phyloP scores from a whole-genome alignment of 2,888 invertebrate genomes.

The Unio pictorum region DNA sequence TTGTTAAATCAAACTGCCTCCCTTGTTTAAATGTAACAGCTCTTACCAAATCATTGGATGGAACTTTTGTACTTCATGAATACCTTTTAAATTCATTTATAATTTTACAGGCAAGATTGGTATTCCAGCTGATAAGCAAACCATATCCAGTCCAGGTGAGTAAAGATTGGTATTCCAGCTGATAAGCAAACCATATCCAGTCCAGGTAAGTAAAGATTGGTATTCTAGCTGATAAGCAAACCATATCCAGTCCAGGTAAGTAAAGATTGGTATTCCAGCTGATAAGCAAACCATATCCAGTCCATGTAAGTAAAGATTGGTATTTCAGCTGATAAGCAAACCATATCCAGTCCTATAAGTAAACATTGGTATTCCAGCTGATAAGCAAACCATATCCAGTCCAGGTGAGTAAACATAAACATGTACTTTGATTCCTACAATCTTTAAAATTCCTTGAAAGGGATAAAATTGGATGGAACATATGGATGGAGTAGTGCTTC shows the following conservation, averaged over 20 bases:
- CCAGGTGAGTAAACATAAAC: conserved; percentile 16
- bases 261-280: conserved; percentile 20
- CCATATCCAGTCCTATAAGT: too few species aligned
- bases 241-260: conserved; percentile 19
- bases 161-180: too few species aligned
- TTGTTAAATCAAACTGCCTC: too few species aligned
- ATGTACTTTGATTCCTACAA: too few species aligned
- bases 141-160: conserved; percentile 19
- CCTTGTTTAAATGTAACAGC: too few species aligned
- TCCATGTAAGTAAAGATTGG: conserved; percentile 13
- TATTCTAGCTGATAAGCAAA: conserved; percentile 29
- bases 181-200: too few species aligned
- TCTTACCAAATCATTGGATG: too few species aligned
- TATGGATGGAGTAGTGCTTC: too few species aligned
- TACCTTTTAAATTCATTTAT: background rate
- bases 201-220: too few species aligned
- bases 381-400: conserved; percentile 21
- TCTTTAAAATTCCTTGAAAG: background rate
- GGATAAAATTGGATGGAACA: too few species aligned
- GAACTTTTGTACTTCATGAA: too few species aligned
- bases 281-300: conserved; percentile 24
- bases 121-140: conserved; percentile 30
- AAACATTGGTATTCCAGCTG: conserved; percentile 12
- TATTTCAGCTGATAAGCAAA: too few species aligned
- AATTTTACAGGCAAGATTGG: conserved; percentile 27